Percentiles rank a stretch among this genome's conserved stretches.
Evolutionary conservation across 2,113 vertebrate species (phyloP).

Genomic region (Platysteira castanea): DNA sequence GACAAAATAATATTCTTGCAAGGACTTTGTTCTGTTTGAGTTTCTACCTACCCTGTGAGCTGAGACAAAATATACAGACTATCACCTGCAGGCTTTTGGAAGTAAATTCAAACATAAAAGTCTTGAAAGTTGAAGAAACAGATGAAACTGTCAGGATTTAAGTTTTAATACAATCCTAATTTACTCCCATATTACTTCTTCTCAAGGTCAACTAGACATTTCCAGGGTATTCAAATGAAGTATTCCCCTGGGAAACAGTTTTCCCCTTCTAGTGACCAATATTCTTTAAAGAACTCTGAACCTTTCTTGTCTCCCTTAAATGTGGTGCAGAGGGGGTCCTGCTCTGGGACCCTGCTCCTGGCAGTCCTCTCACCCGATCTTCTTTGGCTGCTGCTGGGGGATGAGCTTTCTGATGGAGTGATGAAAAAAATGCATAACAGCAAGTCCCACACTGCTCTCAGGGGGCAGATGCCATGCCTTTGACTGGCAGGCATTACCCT

Average conservation of each 20-base stretch:
- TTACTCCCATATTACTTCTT: background rate
- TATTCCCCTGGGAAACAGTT: background rate
- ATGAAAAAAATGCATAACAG: background rate
- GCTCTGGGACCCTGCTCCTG: background rate
- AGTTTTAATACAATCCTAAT: background rate
- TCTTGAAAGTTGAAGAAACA: background rate
- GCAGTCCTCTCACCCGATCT: background rate
- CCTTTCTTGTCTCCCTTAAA: rapidly evolving
- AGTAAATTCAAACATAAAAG: background rate
- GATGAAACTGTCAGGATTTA: background rate
- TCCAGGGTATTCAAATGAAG: background rate
- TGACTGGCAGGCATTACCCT: background rate
- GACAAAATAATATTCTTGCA: background rate
- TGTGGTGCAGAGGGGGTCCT: background rate
- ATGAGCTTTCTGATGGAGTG: background rate
- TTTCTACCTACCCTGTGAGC: background rate
- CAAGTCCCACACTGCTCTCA: background rate
- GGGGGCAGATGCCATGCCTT: rapidly evolving
- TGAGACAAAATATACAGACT: background rate
- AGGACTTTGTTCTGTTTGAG: background rate
- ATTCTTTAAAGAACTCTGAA: background rate
- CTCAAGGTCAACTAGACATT: background rate
- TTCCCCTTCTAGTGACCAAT: background rate
- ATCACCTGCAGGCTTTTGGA: background rate
- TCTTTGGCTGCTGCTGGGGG: rapidly evolving